Conservation (phyloP, 2,113 vertebrate genomes). For the Takifugu bimaculatus region DNA sequence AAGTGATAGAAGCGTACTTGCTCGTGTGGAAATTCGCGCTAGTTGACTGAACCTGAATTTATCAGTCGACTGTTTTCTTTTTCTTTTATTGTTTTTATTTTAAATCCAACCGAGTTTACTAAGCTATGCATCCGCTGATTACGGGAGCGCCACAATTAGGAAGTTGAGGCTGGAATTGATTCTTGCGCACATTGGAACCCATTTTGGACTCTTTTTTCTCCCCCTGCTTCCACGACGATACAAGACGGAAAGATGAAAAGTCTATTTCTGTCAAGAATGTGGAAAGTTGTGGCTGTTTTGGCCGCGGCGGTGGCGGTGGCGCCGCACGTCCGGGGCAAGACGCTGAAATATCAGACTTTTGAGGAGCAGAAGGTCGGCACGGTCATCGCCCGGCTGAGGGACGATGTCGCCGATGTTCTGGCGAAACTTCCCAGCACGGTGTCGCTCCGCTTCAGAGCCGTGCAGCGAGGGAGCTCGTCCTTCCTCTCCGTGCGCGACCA, state of each 20-base stretch:
- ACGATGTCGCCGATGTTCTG: constrained; percentile 88
- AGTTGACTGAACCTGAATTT: constrained; percentile 15
- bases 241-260: constrained; percentile 35
- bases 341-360: constrained; percentile 88
- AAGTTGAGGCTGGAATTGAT: constrained; percentile 40
- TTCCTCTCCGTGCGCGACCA: constrained; percentile 87
- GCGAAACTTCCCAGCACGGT: constrained; percentile 84
- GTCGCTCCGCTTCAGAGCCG: constrained; percentile 87
- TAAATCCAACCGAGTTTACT: background rate
- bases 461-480: constrained; percentile 85
- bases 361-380: constrained; percentile 93
- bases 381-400: constrained; percentile 85
- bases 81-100: background rate
- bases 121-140: constrained; percentile 46
- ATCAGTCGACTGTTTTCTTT: constrained; percentile 2
- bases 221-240: constrained; percentile 10
- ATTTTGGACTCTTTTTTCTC: constrained; percentile 16
- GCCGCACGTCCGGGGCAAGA: constrained; percentile 74
- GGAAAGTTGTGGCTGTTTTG: constrained; percentile 65
- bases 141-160: constrained; percentile 8
- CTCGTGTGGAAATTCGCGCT: constrained; percentile 15
- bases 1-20: background rate
- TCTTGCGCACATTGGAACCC: background rate
- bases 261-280: constrained; percentile 44
- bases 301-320: constrained; percentile 55